These are phyloP conservation scores for Helostoma temminkii DNA, from an alignment of 2,797 vertebrate species.

Conservation along the genomic window DNA sequence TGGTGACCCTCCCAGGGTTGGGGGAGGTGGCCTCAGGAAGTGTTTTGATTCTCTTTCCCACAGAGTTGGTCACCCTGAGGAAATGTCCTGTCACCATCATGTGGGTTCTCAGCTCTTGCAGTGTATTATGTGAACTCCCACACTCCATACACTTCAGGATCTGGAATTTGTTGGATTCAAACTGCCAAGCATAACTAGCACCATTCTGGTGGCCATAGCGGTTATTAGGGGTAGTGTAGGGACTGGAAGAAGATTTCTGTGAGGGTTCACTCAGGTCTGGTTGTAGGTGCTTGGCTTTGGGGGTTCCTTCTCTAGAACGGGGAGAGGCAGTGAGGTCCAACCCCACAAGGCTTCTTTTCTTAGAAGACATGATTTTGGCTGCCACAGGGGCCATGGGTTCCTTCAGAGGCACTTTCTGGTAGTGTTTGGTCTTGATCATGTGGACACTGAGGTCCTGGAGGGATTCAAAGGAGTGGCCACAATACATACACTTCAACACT, in stretches of 20 bases:
- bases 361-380: slow-evolving; percentile 92
- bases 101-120: slow-evolving; percentile 96
- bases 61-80: slow-evolving; percentile 92
- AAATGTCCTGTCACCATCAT: slow-evolving; percentile 99
- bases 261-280: slow-evolving; percentile 84
- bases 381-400: slow-evolving; percentile 95
- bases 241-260: slow-evolving; percentile 88
- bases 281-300: slow-evolving; percentile 71
- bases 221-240: slow-evolving; percentile 89
- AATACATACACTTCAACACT: slow-evolving; percentile 99
- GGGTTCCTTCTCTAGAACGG: slow-evolving; percentile 90
- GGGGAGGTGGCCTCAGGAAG: slow-evolving; percentile 88
- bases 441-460: slow-evolving; percentile 98
- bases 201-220: slow-evolving; percentile 93
- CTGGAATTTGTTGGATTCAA: slow-evolving; percentile 95
- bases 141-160: slow-evolving; percentile 99
- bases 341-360: slow-evolving; percentile 90
- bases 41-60: slow-evolving; percentile 92
- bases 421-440: slow-evolving; percentile 99
- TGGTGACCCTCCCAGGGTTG: slow-evolving; percentile 67
- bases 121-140: slow-evolving; percentile 93
- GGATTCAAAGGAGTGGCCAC: slow-evolving; percentile 98
- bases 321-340: slow-evolving; percentile 90
- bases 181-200: slow-evolving; percentile 93
- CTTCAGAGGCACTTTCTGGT: slow-evolving; percentile 99